Percentiles rank a stretch among this genome's conserved stretches.
Evolutionary conservation across 2,797 vertebrate species (phyloP).

Genomic region (Huso huso): DNA sequence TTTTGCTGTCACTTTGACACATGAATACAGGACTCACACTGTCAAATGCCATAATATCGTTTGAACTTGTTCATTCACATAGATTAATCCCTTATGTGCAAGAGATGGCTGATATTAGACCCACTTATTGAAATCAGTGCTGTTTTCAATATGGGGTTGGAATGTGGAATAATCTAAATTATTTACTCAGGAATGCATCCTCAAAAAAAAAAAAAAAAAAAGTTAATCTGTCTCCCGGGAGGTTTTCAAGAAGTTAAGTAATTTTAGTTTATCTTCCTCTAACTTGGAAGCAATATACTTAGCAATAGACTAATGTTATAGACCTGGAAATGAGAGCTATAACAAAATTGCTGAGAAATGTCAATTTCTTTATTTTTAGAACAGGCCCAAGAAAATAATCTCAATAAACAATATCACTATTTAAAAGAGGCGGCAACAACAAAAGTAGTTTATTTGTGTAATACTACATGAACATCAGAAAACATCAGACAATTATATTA

Average conservation of each 20-base stretch:
- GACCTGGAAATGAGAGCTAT: not conserved
- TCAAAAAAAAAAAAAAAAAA: not conserved
- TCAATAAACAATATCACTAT: no score
- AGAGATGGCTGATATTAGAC: conserved; percentile 31
- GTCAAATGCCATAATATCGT: conserved; percentile 35
- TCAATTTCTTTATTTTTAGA: no score
- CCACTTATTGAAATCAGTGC: conserved; percentile 30
- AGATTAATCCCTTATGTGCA: conserved; percentile 39
- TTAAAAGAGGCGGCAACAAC: no score
- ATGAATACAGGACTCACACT: conserved; percentile 28
- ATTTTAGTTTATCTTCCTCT: no score
- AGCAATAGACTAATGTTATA: not conserved
- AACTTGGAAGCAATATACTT: not conserved
- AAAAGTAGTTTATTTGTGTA: no score
- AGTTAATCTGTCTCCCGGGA: not conserved
- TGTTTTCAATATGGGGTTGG: conserved; percentile 23
- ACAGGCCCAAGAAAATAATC: no score
- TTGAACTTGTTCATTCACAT: conserved; percentile 38
- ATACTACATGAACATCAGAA: not conserved
- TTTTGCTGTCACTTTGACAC: conserved; percentile 13
- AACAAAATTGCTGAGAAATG: not conserved
- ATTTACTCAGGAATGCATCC: not conserved
- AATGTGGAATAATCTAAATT: not conserved
- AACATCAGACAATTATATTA: not conserved
- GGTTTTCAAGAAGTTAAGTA: not conserved